Evolutionary conservation across 2,797 vertebrate species (phyloP).

Genomic region (Serranus cabrilla): DNA sequence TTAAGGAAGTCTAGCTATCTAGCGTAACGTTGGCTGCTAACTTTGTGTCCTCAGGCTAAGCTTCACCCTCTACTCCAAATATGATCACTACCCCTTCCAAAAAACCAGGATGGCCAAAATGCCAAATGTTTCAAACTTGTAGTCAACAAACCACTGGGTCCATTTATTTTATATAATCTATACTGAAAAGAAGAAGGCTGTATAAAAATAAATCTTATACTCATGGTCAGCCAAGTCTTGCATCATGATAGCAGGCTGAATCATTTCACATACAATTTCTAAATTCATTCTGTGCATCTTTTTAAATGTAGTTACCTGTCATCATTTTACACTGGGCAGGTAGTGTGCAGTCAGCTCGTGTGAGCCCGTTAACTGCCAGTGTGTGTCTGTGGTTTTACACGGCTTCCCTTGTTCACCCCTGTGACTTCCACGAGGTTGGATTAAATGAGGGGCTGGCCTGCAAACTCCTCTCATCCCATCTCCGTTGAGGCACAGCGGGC

Average conservation of each 20-base stretch:
- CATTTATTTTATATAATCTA: too few species aligned
- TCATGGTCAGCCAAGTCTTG: neutral
- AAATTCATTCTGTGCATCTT: neutral
- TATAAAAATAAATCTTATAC: neutral
- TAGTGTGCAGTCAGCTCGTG: neutral
- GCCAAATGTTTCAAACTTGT: too few species aligned
- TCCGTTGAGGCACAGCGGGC: neutral
- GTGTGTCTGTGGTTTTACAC: neutral
- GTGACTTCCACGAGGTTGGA: neutral
- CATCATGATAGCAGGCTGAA: neutral
- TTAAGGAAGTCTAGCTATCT: too few species aligned
- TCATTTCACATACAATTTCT: neutral
- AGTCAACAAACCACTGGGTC: too few species aligned
- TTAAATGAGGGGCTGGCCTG: neutral
- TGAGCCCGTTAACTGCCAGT: neutral
- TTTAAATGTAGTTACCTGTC: neutral
- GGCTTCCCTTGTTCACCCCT: neutral
- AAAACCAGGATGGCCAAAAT: too few species aligned
- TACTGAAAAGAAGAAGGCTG: neutral
- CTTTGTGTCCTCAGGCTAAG: too few species aligned
- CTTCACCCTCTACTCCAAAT: too few species aligned
- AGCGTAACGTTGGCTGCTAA: too few species aligned
- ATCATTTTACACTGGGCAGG: neutral
- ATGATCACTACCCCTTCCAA: too few species aligned
- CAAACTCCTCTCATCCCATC: neutral